phyloP scores from a whole-genome alignment of 2,888 invertebrate species.

The Carabus problematicus region DNA sequence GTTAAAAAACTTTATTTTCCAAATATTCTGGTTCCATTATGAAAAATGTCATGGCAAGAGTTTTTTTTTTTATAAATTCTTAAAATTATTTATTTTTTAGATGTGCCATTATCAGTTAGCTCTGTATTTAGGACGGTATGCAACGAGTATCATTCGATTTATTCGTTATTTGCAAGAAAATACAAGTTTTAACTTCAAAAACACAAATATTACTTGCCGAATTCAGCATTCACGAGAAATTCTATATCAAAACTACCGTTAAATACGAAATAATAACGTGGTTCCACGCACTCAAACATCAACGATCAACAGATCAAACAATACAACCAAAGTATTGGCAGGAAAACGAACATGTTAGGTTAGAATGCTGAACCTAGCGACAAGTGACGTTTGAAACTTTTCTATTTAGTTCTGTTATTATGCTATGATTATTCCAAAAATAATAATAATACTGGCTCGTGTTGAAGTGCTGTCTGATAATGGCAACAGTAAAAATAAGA shows the following conservation, averaged over 20 bases:
- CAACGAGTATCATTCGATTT: constrained; percentile 54
- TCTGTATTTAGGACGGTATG: constrained; percentile 54
- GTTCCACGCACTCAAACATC: too few relatives aligned
- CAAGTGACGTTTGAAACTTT: constrained; percentile 1
- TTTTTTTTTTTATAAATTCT: constrained; percentile 43
- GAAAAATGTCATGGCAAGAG: constrained; percentile 55
- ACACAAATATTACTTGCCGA: neutral
- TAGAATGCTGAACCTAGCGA: constrained; percentile 21
- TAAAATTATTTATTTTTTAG: constrained; percentile 36
- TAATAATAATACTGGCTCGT: constrained; percentile 57
- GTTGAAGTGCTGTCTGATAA: constrained; percentile 53
- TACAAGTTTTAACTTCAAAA: neutral
- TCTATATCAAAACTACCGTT: too few relatives aligned
- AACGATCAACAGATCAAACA: too few relatives aligned
- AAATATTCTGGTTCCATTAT: constrained; percentile 35
- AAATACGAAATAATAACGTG: too few relatives aligned
- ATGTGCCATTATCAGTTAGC: constrained; percentile 37
- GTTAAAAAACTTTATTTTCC: constrained; percentile 22
- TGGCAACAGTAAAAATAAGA: constrained; percentile 47
- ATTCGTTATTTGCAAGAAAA: constrained; percentile 32
- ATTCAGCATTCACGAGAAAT: constrained; percentile 4
- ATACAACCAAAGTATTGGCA: too few relatives aligned
- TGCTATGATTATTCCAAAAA: neutral
- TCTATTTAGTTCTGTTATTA: too few relatives aligned
- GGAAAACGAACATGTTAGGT: constrained; percentile 37